phyloP scores from a whole-genome alignment of 2,888 invertebrate species.

The Noctua pronuba region DNA sequence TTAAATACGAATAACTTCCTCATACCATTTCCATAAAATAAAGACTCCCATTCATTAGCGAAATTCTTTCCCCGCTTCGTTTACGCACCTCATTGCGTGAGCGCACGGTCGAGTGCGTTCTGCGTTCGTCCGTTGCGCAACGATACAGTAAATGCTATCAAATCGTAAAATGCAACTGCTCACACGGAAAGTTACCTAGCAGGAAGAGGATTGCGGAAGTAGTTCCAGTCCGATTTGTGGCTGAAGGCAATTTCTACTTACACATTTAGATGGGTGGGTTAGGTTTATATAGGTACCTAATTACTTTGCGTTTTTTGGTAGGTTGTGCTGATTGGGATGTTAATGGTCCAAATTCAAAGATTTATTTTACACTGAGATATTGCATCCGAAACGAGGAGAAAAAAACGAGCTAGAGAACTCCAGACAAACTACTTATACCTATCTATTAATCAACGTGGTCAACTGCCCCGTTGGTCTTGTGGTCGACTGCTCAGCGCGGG shows the following conservation, averaged over 20 bases:
- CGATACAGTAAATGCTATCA: conserved; percentile 54
- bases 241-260: conserved; percentile 36
- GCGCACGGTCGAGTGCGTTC: conserved; percentile 44
- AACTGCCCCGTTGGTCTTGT: too few species aligned
- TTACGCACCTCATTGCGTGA: conserved; percentile 51
- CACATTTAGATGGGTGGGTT: background rate
- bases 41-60: conserved; percentile 34
- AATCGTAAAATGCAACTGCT: conserved; percentile 45
- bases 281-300: background rate
- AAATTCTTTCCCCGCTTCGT: conserved; percentile 38
- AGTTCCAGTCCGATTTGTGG: conserved; percentile 32
- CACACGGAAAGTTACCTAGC: conserved; percentile 62
- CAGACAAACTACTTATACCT: too few species aligned
- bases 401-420: too few species aligned
- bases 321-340: background rate
- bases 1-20: conserved; percentile 25
- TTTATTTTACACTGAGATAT: too few species aligned
- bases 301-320: conserved; percentile 4
- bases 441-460: too few species aligned
- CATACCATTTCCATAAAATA: conserved; percentile 3
- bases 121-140: conserved; percentile 54
- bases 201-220: conserved; percentile 67
- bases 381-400: too few species aligned
- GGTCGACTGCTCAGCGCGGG: too few species aligned
- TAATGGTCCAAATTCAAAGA: background rate